Evolutionary conservation across 2,888 invertebrate species (phyloP).

Genomic region (Yponomeuta malinellus): DNA sequence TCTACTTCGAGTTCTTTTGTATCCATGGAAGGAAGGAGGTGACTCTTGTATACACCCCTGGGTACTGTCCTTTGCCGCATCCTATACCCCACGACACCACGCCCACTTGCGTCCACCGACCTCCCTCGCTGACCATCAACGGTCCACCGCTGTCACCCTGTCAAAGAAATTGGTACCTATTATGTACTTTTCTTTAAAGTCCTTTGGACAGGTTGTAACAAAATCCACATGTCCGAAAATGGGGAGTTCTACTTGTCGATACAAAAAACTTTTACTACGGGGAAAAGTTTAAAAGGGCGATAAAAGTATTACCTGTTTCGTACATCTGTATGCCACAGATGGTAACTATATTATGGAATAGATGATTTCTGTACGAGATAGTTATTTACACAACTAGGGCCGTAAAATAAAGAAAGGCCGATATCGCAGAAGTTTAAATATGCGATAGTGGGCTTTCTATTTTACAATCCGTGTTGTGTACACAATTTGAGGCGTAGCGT

Average conservation of each 20-base stretch:
- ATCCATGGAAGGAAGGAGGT: conserved; percentile 91
- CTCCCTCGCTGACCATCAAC: conserved; percentile 84
- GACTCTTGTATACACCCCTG: conserved; percentile 92
- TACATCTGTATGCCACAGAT: no score
- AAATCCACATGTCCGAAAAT: no score
- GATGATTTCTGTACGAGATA: no score
- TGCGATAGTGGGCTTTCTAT: no score
- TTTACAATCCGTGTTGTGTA: no score
- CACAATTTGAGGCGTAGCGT: no score
- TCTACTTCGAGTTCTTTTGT: conserved; percentile 83
- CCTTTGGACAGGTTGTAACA: no score
- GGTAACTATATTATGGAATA: no score
- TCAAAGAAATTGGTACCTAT: not conserved
- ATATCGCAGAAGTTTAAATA: no score
- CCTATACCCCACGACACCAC: conserved; percentile 95
- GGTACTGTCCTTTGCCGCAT: conserved; percentile 93
- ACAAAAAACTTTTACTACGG: not conserved
- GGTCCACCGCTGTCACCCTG: conserved; percentile 95
- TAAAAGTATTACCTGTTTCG: not conserved
- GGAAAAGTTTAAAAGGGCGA: not conserved
- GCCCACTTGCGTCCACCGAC: conserved; percentile 88
- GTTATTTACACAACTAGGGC: no score
- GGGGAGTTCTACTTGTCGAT: not conserved
- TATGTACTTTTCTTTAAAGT: not conserved
- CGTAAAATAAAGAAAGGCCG: no score